Evolutionary conservation across 2,113 vertebrate genomes (phyloP).

Genomic region (Dasyurus viverrinus): DNA sequence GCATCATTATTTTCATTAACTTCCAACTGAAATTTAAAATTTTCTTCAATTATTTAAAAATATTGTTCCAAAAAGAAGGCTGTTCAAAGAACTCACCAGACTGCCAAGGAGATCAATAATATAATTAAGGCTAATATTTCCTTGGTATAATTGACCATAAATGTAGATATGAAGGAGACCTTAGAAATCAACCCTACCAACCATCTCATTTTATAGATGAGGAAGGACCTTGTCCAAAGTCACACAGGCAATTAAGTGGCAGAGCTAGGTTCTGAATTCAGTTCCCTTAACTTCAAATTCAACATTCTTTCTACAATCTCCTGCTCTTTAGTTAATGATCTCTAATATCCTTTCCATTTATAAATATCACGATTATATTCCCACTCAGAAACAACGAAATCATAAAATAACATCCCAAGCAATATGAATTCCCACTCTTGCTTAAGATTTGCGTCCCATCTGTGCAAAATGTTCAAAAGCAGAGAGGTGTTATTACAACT

Average conservation of each 20-base stretch:
- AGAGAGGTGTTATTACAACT: constrained; percentile 1
- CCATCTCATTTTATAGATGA: neutral
- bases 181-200: neutral
- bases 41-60: neutral
- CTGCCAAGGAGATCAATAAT: neutral
- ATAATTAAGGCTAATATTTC: neutral
- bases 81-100: neutral
- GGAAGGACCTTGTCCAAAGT: neutral
- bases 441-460: neutral
- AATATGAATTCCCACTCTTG: neutral
- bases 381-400: neutral
- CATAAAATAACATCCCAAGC: neutral
- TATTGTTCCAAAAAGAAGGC: neutral
- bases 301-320: neutral
- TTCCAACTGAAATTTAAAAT: neutral
- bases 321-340: neutral
- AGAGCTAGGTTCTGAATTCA: neutral
- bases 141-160: neutral
- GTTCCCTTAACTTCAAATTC: neutral
- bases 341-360: neutral
- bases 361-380: neutral
- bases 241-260: neutral
- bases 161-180: neutral
- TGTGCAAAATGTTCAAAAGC: neutral
- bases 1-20: neutral